These are phyloP conservation scores for Thripadectes ignobilis DNA, from an alignment of 2,797 vertebrate genomes.

Conservation along the genomic window DNA sequence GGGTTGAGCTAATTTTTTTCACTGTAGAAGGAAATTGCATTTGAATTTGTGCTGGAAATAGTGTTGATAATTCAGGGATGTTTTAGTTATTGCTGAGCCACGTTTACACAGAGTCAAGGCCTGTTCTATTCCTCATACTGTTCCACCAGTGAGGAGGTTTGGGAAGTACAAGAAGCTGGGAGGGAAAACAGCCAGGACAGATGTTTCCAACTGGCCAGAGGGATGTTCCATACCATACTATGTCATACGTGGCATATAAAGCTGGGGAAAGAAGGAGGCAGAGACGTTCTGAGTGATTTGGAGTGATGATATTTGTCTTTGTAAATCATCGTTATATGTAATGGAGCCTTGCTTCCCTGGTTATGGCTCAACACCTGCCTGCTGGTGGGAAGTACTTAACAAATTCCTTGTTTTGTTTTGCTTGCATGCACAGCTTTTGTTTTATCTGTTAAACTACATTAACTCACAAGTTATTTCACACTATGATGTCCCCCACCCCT, in stretches of 20 bases:
- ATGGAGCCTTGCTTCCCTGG: background rate
- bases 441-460: background rate
- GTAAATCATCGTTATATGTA: background rate
- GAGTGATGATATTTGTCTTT: background rate
- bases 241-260: accelerated
- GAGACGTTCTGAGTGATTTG: background rate
- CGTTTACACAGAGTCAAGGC: background rate
- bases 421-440: background rate
- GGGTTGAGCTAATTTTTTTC: background rate
- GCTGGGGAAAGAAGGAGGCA: background rate
- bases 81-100: background rate
- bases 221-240: background rate
- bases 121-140: background rate
- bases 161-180: background rate
- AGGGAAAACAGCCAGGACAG: background rate
- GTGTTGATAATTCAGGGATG: background rate
- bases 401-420: background rate
- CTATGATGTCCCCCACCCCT: background rate
- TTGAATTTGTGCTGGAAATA: background rate
- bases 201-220: background rate
- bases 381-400: background rate
- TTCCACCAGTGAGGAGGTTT: background rate
- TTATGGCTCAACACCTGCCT: background rate
- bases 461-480: background rate
- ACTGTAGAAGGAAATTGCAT: background rate